Conservation (phyloP, 2,888 invertebrate species). For the Andrena flavipes region DNA sequence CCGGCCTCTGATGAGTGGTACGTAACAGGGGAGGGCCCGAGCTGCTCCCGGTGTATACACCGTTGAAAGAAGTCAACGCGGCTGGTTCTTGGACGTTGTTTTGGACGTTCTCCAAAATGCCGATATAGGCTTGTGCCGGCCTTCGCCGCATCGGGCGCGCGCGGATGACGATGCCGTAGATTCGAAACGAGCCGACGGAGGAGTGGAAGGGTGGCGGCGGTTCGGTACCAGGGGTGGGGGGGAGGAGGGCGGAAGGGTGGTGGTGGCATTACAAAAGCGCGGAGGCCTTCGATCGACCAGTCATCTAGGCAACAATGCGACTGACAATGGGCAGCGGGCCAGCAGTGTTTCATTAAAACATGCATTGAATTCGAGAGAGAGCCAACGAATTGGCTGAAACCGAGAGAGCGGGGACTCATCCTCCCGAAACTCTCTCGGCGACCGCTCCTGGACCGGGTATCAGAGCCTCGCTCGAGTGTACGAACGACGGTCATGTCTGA, state of each 20-base stretch:
- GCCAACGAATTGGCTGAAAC: slow-evolving; percentile 82
- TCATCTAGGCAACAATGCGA: slow-evolving; percentile 80
- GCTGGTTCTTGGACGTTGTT: slow-evolving; percentile 74
- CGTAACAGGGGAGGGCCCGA: slow-evolving; percentile 39
- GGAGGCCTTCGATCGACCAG: slow-evolving; percentile 81
- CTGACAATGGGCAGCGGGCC: slow-evolving; percentile 83
- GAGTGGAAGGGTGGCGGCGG: slow-evolving; percentile 11
- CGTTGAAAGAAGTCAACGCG: slow-evolving; percentile 58
- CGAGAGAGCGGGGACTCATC: slow-evolving; percentile 68
- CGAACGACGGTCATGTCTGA: slow-evolving; percentile 80
- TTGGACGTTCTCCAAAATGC: slow-evolving; percentile 81
- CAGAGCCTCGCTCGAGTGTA: slow-evolving; percentile 49
- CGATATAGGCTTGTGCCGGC: slow-evolving; percentile 53
- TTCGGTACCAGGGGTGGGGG: slow-evolving; percentile 34
- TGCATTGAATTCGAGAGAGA: slow-evolving; percentile 82
- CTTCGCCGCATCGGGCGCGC: slow-evolving; percentile 34
- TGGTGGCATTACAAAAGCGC: slow-evolving; percentile 75
- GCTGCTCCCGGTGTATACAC: slow-evolving; percentile 28
- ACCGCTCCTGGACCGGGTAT: slow-evolving; percentile 50
- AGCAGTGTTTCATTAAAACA: slow-evolving; percentile 84
- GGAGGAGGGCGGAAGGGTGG: slow-evolving; percentile 63
- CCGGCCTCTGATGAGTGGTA: slow-evolving; percentile 53
- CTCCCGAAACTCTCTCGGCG: slow-evolving; percentile 34
- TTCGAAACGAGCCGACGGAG: slow-evolving; percentile 44
- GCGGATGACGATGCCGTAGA: slow-evolving; percentile 54